Percentiles rank a stretch among this genome's conserved stretches.
phyloP scores from a whole-genome alignment of 2,888 invertebrate genomes.

The Bursaphelenchus okinawaensis region DNA sequence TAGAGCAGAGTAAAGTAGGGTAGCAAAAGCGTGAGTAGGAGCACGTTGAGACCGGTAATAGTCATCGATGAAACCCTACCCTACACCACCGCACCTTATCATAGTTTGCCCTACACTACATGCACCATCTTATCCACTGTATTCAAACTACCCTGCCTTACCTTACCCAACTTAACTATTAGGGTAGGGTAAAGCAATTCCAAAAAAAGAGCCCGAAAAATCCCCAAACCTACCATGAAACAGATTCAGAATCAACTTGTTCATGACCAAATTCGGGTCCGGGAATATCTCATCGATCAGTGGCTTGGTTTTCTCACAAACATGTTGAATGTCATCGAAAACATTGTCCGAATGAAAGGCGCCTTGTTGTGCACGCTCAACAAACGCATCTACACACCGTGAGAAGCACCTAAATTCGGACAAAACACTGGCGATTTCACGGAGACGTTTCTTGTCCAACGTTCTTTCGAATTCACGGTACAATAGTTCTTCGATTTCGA shows the following conservation, averaged over 20 bases:
- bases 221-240: slow-evolving; percentile 86
- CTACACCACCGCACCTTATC: too few relatives aligned
- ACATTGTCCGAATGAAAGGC: slow-evolving; percentile 80
- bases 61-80: too few relatives aligned
- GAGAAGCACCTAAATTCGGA: slow-evolving; percentile 74
- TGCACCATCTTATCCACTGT: too few relatives aligned
- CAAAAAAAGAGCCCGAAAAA: too few relatives aligned
- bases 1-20: too few relatives aligned
- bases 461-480: slow-evolving; percentile 90
- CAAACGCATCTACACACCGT: slow-evolving; percentile 90
- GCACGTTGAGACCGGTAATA: too few relatives aligned
- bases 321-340: slow-evolving; percentile 79
- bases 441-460: slow-evolving; percentile 83
- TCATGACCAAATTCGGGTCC: slow-evolving; percentile 93
- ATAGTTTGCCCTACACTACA: too few relatives aligned
- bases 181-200: too few relatives aligned
- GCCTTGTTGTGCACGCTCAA: slow-evolving; percentile 82
- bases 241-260: slow-evolving; percentile 90
- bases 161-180: too few relatives aligned
- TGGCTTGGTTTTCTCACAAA: slow-evolving; percentile 78
- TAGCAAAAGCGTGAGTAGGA: too few relatives aligned
- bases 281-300: slow-evolving; percentile 75
- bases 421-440: slow-evolving; percentile 80
- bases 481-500: slow-evolving; percentile 63
- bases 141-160: too few relatives aligned